phyloP scores from a whole-genome alignment of 2,113 vertebrate genomes.

The Apus apus region DNA sequence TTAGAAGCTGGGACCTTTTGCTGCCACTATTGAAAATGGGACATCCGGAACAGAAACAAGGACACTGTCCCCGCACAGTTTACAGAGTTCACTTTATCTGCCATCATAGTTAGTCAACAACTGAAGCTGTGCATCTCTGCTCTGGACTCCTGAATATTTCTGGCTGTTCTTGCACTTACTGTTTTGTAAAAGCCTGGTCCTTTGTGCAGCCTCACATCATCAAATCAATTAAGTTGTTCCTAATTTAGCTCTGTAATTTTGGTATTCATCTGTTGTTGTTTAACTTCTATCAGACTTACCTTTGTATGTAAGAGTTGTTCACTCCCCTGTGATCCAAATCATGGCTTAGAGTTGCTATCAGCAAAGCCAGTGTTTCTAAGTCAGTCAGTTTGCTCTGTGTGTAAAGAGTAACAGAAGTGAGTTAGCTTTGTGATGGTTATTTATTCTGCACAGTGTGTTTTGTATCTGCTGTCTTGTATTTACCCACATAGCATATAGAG shows the following conservation, averaged over 20 bases:
- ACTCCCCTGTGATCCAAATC: conserved; percentile 97
- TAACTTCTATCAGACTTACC: conserved; percentile 73
- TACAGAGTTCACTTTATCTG: not conserved
- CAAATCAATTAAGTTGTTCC: not conserved
- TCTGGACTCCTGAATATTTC: not conserved
- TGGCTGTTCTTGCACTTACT: not conserved
- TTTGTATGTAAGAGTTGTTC: conserved; percentile 97
- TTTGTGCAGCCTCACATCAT: not conserved
- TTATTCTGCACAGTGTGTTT: not conserved
- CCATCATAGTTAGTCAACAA: fast-evolving
- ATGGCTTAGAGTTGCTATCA: conserved; percentile 95
- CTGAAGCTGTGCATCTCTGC: not conserved
- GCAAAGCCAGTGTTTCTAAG: conserved; percentile 89
- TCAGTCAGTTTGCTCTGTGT: conserved; percentile 86
- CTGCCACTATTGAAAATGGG: not conserved
- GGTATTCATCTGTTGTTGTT: not conserved
- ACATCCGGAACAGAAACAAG: not conserved
- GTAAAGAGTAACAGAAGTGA: not conserved
- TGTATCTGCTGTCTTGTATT: not conserved
- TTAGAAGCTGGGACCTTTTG: not conserved
- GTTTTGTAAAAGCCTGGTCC: not conserved
- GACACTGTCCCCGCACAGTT: not conserved
- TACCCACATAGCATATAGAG: not conserved
- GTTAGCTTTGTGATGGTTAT: not conserved
- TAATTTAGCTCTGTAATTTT: not conserved